phyloP scores from a whole-genome alignment of 1,140 invertebrate species.

The Apocrypta bakeri region DNA sequence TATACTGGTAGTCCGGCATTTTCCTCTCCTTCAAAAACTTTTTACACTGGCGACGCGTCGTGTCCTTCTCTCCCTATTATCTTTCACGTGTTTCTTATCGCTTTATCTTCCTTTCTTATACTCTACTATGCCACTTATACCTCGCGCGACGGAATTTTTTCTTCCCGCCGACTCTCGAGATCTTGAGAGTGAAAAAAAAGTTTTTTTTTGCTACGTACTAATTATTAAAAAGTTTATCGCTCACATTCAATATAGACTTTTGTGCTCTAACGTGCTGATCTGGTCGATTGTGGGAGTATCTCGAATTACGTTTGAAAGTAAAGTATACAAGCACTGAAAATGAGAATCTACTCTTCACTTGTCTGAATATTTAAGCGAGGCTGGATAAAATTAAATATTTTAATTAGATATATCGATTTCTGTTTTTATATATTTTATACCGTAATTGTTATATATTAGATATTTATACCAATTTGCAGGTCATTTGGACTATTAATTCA shows the following conservation, averaged over 20 bases:
- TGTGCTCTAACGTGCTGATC: neutral
- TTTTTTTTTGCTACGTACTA: neutral
- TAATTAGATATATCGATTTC: no score
- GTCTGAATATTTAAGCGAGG: no score
- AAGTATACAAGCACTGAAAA: no score
- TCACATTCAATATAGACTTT: neutral
- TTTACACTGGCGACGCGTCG: neutral
- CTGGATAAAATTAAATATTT: no score
- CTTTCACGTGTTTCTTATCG: constrained; percentile 43
- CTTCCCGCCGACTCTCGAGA: neutral
- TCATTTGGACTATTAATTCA: no score
- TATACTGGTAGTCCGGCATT: neutral
- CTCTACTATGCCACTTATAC: neutral
- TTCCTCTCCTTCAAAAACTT: constrained; percentile 34
- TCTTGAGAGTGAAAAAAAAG: neutral
- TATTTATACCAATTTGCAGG: no score
- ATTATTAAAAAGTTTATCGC: constrained; percentile 20
- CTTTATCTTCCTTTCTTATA: constrained; percentile 41
- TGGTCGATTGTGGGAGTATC: no score
- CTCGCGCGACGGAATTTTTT: neutral
- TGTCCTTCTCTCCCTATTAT: constrained; percentile 29
- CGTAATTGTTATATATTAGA: no score
- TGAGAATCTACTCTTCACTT: no score
- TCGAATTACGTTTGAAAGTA: neutral
- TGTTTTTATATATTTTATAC: no score